These are phyloP conservation scores for Hemicrepidius hirtus DNA, from an alignment of 2,888 invertebrate genomes.

Conservation along the genomic window DNA sequence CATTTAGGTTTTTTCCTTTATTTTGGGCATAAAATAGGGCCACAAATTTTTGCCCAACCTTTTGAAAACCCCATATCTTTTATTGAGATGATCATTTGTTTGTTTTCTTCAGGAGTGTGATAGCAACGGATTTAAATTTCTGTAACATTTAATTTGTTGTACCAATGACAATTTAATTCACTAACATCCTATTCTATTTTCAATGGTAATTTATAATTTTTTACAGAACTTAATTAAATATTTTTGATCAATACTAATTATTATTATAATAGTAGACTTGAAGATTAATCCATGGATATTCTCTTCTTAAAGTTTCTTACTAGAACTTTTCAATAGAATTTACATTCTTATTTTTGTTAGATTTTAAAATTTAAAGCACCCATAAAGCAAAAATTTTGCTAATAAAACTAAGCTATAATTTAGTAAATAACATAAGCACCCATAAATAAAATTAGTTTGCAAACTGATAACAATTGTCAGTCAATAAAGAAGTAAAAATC, in stretches of 20 bases:
- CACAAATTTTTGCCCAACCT: no score
- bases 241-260: neutral
- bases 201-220: no score
- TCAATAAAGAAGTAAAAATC: constrained; percentile 24
- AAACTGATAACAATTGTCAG: constrained; percentile 17
- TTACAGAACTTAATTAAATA: no score
- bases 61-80: no score
- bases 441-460: neutral
- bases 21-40: no score
- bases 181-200: no score
- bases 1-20: no score
- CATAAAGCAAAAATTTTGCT: neutral
- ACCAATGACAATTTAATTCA: no score
- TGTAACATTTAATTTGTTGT: no score
- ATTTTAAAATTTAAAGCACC: neutral
- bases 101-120: no score
- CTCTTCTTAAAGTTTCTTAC: constrained; percentile 26
- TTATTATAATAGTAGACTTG: neutral
- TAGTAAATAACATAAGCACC: neutral
- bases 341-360: neutral
- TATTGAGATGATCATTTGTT: no score
- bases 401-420: neutral
- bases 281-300: neutral
- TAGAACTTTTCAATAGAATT: constrained; percentile 25
- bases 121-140: no score